Evolutionary conservation across 2,113 vertebrate species (phyloP).

Genomic region (Coptodon rendalli): DNA sequence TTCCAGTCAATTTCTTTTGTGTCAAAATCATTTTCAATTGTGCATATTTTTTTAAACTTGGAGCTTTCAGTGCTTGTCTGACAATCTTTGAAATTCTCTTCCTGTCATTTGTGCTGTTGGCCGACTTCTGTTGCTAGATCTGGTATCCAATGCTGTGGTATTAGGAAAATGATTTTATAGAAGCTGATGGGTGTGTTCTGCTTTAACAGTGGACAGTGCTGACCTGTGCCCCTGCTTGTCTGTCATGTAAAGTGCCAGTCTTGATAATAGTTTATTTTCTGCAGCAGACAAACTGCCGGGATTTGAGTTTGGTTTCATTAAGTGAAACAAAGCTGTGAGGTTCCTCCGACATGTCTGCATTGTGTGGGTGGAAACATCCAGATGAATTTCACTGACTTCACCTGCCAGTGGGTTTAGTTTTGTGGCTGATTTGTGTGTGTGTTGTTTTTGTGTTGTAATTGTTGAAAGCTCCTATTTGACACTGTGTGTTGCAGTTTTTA

Average conservation of each 20-base stretch:
- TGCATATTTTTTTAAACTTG: no score
- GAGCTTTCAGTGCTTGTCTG: not conserved
- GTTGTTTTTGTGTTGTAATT: not conserved
- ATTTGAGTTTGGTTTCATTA: not conserved
- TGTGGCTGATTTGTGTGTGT: not conserved
- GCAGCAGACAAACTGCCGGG: not conserved
- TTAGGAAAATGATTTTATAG: not conserved
- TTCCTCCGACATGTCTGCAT: not conserved
- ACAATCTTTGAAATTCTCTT: not conserved
- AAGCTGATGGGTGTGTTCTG: no score
- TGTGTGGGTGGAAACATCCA: not conserved
- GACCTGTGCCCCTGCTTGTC: not conserved
- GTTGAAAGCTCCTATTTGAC: not conserved
- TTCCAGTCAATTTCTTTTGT: no score
- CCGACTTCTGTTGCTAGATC: not conserved
- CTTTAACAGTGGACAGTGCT: not conserved
- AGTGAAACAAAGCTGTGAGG: not conserved
- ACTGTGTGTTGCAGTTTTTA: slow-evolving; percentile 79
- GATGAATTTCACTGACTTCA: not conserved
- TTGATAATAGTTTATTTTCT: not conserved
- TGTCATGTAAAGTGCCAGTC: not conserved
- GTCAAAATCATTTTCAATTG: no score
- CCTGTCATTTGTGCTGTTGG: not conserved
- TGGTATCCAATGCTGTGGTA: not conserved
- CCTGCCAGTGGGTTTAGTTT: not conserved